Conservation (phyloP, 2,797 vertebrate species). For the Oophaga sylvatica region DNA sequence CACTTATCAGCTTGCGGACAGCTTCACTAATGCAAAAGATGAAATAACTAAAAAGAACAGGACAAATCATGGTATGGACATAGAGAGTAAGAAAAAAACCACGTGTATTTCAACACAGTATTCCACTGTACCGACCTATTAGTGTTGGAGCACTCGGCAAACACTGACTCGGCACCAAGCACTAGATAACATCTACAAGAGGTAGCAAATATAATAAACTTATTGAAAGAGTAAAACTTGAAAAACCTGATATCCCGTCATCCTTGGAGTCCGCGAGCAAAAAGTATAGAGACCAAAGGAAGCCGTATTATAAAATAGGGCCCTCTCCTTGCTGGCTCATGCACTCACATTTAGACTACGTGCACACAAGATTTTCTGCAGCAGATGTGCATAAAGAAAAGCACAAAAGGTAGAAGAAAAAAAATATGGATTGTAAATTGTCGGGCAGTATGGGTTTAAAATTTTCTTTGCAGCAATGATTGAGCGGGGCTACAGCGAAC, state of each 20-base stretch:
- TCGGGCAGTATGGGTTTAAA: too few species aligned
- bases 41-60: constrained; percentile 1
- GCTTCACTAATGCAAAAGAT: constrained; percentile 7
- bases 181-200: not conserved
- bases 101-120: not conserved
- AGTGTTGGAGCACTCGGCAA: not conserved
- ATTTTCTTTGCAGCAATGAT: too few species aligned
- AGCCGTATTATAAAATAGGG: not conserved
- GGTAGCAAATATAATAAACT: not conserved
- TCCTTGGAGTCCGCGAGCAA: not conserved
- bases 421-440: too few species aligned
- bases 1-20: constrained; percentile 16
- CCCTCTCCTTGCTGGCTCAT: not conserved
- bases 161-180: not conserved
- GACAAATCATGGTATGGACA: not conserved
- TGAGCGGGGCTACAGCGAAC: too few species aligned
- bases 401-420: too few species aligned
- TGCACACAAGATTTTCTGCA: too few species aligned
- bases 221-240: not conserved
- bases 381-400: too few species aligned
- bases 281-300: not conserved
- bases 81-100: not conserved
- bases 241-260: not conserved
- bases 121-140: not conserved
- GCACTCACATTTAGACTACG: not conserved